Evolutionary conservation across 2,797 vertebrate genomes (phyloP).

Genomic region (Gambusia yucatana): DNA sequence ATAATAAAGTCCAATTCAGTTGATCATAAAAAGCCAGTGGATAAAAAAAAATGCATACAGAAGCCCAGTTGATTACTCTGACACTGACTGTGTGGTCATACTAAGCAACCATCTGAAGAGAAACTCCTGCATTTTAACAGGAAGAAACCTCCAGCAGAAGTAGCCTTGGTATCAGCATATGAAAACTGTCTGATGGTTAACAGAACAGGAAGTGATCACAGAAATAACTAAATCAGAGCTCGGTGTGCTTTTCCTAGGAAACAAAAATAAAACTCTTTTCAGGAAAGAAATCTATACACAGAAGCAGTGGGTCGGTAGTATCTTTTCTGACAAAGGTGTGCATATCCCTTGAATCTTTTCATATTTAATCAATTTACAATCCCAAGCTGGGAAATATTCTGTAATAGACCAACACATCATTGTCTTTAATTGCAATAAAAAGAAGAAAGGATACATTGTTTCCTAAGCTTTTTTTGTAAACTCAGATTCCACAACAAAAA

Average conservation of each 20-base stretch:
- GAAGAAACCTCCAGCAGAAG: neutral
- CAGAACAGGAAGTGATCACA: neutral
- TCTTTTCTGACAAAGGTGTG: neutral
- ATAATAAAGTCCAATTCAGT: neutral
- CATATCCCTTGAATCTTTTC: neutral
- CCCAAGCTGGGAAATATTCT: neutral
- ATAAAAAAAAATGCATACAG: neutral
- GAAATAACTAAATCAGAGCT: neutral
- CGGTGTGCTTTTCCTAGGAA: neutral
- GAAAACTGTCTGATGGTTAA: neutral
- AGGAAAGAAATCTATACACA: neutral
- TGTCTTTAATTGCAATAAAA: neutral
- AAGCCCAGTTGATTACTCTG: neutral
- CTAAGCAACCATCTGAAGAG: neutral
- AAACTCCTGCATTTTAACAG: neutral
- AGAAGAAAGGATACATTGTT: neutral
- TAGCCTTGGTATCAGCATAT: neutral
- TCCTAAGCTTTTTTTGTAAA: neutral
- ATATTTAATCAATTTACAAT: neutral
- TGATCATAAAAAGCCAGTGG: neutral
- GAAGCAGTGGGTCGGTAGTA: neutral
- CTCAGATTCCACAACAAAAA: neutral
- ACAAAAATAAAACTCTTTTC: neutral
- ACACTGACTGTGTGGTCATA: neutral
- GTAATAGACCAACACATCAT: neutral